A percentile compares a stretch with the other conserved stretches of the same genome.
phyloP scores from a whole-genome alignment of 1,140 invertebrate genomes.

The Periplaneta americana region DNA sequence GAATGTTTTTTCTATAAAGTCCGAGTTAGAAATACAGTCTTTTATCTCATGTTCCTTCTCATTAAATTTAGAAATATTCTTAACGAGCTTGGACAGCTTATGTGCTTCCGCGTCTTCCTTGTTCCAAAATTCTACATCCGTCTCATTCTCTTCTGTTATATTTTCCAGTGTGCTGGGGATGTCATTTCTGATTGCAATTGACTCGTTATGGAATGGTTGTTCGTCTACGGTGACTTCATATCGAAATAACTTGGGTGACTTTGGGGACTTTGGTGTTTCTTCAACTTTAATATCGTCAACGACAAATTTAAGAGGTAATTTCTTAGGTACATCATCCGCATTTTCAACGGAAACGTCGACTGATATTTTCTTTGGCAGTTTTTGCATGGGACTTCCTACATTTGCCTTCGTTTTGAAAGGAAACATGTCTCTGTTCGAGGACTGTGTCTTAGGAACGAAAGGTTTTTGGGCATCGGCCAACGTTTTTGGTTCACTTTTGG shows the following conservation, averaged over 20 bases:
- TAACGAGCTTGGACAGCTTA: too few relatives aligned
- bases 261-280: slow-evolving; percentile 1
- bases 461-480: neutral
- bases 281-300: slow-evolving; percentile 14
- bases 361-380: neutral
- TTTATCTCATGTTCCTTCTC: neutral
- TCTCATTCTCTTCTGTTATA: too few relatives aligned
- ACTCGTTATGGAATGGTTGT: neutral
- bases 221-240: slow-evolving; percentile 20
- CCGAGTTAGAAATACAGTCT: neutral
- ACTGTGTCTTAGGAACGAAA: neutral
- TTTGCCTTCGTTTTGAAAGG: neutral
- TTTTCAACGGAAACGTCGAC: slow-evolving; percentile 10
- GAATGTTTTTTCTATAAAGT: too few relatives aligned
- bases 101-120: neutral
- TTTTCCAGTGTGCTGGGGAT: too few relatives aligned
- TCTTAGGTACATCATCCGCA: neutral
- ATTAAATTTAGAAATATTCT: neutral
- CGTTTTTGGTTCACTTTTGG: neutral
- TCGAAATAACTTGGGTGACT: slow-evolving; percentile 8
- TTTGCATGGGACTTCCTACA: neutral
- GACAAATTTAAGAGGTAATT: neutral
- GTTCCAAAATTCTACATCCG: too few relatives aligned
- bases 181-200: neutral
- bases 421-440: neutral